These are phyloP conservation scores for Drosophila arawakana DNA, from an alignment of 1,140 invertebrate genomes.

Conservation along the genomic window DNA sequence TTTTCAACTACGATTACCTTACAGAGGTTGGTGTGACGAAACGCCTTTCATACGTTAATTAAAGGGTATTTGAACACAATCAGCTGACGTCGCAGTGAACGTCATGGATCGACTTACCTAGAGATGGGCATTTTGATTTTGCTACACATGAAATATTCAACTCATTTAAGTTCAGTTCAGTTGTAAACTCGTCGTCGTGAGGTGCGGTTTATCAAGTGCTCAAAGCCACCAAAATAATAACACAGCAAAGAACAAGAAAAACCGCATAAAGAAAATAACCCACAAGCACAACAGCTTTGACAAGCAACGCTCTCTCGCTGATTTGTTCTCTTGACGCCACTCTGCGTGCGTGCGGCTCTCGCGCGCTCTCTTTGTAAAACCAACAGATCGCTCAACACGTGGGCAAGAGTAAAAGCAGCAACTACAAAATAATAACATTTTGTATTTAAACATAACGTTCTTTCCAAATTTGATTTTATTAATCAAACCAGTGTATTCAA, in stretches of 20 bases:
- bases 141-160: conserved; percentile 54
- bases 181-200: conserved; percentile 58
- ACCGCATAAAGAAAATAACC: conserved; percentile 29
- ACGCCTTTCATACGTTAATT: not conserved
- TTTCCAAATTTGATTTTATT: conserved; percentile 1
- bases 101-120: conserved; percentile 44
- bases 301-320: conserved; percentile 11
- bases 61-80: conserved; percentile 19
- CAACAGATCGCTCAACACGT: conserved; percentile 54
- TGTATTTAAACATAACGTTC: conserved; percentile 49
- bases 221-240: conserved; percentile 12
- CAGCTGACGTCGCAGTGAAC: conserved; percentile 25
- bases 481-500: conserved; percentile 22
- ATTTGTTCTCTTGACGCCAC: not conserved
- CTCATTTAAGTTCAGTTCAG: conserved; percentile 51
- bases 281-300: not conserved
- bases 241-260: not conserved
- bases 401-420: conserved; percentile 41
- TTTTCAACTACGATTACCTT: not conserved
- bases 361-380: conserved; percentile 5
- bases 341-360: conserved; percentile 9
- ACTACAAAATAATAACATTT: conserved; percentile 36
- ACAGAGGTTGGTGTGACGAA: not conserved
- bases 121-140: conserved; percentile 32
- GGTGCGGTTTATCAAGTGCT: conserved; percentile 48